These are phyloP conservation scores for Trichomalopsis sarcophagae DNA, from an alignment of 1,140 invertebrate genomes.

Conservation along the genomic window DNA sequence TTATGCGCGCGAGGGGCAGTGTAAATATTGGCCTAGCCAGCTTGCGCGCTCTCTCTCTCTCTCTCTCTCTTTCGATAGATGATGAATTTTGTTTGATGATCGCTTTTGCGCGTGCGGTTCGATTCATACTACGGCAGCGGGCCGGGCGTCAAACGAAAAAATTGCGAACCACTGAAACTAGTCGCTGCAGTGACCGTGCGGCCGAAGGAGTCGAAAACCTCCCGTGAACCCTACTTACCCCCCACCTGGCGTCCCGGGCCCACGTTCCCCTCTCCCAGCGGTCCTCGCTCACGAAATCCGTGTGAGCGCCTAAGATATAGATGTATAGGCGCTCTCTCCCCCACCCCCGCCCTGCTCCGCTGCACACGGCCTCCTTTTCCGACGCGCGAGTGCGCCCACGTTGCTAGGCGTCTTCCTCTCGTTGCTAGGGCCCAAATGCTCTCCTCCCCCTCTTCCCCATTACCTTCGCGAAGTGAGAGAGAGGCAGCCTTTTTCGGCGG, in stretches of 20 bases:
- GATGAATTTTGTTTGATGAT: slow-evolving; percentile 1
- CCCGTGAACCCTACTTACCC: slow-evolving; percentile 75
- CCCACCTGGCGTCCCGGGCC: slow-evolving; percentile 62
- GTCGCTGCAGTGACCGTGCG: slow-evolving; percentile 62
- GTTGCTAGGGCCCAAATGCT: slow-evolving; percentile 69
- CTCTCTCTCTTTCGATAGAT: neutral
- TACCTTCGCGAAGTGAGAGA: neutral
- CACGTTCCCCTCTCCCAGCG: slow-evolving; percentile 46
- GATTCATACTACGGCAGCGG: no score
- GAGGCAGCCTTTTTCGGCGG: slow-evolving; percentile 45
- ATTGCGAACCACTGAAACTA: slow-evolving; percentile 74
- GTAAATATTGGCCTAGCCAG: neutral
- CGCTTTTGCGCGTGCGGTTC: no score
- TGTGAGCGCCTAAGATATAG: slow-evolving; percentile 63
- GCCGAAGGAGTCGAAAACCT: slow-evolving; percentile 74
- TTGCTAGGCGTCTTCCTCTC: slow-evolving; percentile 72
- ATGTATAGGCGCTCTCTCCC: slow-evolving; percentile 55
- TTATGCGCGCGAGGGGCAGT: neutral
- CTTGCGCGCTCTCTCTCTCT: no score
- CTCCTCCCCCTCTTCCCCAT: slow-evolving; percentile 43
- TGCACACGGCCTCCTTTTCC: slow-evolving; percentile 46
- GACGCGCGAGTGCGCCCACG: slow-evolving; percentile 50
- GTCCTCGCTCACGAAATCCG: slow-evolving; percentile 52
- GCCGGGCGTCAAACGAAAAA: slow-evolving; percentile 56
- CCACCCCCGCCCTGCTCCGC: slow-evolving; percentile 56